These are phyloP conservation scores for Sebastes minor DNA, from an alignment of 2,797 vertebrate genomes.

Conservation along the genomic window DNA sequence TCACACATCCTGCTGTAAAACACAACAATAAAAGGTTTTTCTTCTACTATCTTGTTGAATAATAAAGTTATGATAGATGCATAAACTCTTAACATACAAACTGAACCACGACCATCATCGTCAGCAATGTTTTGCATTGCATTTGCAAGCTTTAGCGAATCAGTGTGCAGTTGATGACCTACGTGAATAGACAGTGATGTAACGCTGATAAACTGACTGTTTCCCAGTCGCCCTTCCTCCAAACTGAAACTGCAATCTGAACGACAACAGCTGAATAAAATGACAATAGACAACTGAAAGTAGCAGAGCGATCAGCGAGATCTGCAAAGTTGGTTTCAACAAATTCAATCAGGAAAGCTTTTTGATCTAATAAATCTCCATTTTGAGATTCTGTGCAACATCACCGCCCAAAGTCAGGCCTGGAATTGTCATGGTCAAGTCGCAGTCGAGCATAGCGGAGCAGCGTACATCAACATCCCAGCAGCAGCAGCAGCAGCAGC, in stretches of 20 bases:
- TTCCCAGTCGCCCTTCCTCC: neutral
- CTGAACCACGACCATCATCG: neutral
- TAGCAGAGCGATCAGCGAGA: constrained; percentile 4
- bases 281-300: constrained; percentile 19
- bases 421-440: constrained; percentile 27
- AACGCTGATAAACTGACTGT: constrained; percentile 18
- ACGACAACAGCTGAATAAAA: constrained; percentile 24
- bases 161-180: neutral
- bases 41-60: neutral
- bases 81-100: neutral
- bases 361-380: constrained; percentile 47
- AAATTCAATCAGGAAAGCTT: constrained; percentile 48
- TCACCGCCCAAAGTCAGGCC: constrained; percentile 27
- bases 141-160: neutral
- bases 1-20: neutral
- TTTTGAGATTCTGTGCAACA: constrained; percentile 48
- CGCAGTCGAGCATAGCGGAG: constrained; percentile 25
- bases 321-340: constrained; percentile 18
- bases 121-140: neutral
- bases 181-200: constrained; percentile 3
- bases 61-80: neutral
- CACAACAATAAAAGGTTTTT: neutral
- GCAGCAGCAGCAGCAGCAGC: constrained; percentile 13
- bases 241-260: constrained; percentile 1
- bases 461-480: constrained; percentile 29